A percentile compares a stretch with the other conserved stretches of the same genome.
Conservation (phyloP, 2,113 vertebrate species). For the Silurus glanis region DNA sequence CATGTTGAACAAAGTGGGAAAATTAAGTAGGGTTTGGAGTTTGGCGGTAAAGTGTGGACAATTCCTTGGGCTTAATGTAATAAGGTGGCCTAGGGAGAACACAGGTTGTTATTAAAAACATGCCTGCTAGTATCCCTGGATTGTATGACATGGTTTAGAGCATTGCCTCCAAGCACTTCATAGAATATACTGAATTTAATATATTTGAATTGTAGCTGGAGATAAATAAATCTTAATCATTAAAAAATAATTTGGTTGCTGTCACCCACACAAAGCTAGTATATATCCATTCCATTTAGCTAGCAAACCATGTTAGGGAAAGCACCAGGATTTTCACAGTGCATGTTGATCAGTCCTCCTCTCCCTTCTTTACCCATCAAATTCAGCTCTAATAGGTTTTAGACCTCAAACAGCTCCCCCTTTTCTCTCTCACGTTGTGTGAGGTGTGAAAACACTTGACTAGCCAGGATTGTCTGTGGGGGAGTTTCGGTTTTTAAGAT, state of each 20-base stretch:
- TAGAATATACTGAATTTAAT: conserved; percentile 3
- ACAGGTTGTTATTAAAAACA: not conserved
- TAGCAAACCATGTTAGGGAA: not conserved
- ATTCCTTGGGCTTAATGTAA: not conserved
- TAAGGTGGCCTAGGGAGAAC: not conserved
- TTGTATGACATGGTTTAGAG: not conserved
- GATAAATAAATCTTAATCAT: not conserved
- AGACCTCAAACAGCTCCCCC: not conserved
- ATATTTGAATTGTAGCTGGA: not conserved
- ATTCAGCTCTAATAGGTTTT: conserved; percentile 1
- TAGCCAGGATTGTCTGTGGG: conserved; percentile 11
- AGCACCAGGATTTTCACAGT: not conserved
- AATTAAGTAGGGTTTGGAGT: not conserved
- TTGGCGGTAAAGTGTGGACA: not conserved
- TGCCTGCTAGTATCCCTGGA: not conserved
- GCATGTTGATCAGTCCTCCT: conserved; percentile 8
- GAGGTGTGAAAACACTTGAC: conserved; percentile 31
- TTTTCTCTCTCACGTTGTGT: conserved; percentile 3
- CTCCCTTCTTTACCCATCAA: not conserved
- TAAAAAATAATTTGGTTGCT: not conserved
- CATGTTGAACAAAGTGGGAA: not conserved
- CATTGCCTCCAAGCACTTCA: not conserved
- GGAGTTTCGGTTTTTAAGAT: not conserved
- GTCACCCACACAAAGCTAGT: conserved; percentile 2
- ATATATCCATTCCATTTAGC: not conserved